Percentiles rank a stretch among this genome's conserved stretches.
phyloP scores from a whole-genome alignment of 1,140 invertebrate species.

The Phymorhynchus buccinoides region DNA sequence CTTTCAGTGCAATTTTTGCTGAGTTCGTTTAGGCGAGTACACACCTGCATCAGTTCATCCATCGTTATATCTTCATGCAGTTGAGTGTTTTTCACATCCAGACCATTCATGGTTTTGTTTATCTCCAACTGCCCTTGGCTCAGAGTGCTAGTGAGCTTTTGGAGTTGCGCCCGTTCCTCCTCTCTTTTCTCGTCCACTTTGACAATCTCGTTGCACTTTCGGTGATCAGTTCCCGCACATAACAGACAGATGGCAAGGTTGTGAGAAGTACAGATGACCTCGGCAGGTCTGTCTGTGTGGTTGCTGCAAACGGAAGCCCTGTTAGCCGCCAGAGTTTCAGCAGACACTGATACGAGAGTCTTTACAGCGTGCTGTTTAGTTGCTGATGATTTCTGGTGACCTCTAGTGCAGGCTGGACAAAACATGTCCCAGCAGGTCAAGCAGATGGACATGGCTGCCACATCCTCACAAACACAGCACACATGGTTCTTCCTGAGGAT shows the following conservation, averaged over 20 bases:
- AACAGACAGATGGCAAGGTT: background rate
- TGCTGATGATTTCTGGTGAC: background rate
- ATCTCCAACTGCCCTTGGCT: no score
- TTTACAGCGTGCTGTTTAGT: background rate
- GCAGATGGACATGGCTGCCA: background rate
- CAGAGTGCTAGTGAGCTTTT: no score
- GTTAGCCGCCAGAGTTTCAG: background rate
- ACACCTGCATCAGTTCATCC: no score
- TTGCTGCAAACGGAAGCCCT: background rate
- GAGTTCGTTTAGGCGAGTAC: no score
- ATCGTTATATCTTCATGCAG: no score
- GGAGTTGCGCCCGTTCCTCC: no score
- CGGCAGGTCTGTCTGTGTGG: background rate
- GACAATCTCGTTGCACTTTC: background rate
- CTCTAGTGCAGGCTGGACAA: background rate
- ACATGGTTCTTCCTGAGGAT: background rate
- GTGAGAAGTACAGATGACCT: background rate
- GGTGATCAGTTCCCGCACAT: background rate
- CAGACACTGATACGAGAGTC: background rate
- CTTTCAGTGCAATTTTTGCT: no score
- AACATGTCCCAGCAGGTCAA: background rate
- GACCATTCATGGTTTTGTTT: no score
- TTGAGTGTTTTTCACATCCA: no score
- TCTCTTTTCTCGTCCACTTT: background rate
- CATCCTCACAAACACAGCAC: conserved; percentile 2